phyloP scores from a whole-genome alignment of 2,888 invertebrate genomes.

The Glyphotaelius pellucidus region DNA sequence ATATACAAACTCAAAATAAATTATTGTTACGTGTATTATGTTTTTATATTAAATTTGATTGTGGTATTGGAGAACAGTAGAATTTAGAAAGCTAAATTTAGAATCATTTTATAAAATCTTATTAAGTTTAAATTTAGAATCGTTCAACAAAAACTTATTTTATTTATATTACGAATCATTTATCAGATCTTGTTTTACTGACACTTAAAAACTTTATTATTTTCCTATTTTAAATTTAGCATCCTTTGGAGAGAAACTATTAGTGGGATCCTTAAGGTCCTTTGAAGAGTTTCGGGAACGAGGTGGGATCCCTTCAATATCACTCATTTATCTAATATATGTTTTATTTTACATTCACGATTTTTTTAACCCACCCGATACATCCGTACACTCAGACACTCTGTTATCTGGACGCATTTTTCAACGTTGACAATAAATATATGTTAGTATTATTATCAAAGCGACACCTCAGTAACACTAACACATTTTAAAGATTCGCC shows the following conservation, averaged over 20 bases:
- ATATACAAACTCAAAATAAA: too few species aligned
- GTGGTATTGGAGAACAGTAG: not conserved
- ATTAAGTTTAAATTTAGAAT: not conserved
- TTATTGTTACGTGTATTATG: too few species aligned
- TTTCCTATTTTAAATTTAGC: not conserved
- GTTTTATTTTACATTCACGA: not conserved
- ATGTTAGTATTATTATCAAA: not conserved
- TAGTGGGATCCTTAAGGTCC: not conserved
- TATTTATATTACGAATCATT: not conserved
- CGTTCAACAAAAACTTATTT: too few species aligned
- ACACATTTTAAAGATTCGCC: too few species aligned
- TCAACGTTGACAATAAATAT: constrained; percentile 8
- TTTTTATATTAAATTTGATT: not conserved
- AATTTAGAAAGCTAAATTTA: not conserved
- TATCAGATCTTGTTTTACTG: not conserved
- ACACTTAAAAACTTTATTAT: not conserved
- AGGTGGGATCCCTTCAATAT: not conserved
- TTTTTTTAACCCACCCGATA: constrained; percentile 32
- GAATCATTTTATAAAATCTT: not conserved
- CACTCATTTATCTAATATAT: not conserved
- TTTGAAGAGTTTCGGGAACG: not conserved
- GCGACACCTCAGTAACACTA: constrained; percentile 6
- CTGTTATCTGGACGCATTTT: constrained; percentile 33
- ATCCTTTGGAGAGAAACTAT: not conserved
- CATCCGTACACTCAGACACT: constrained; percentile 4